phyloP scores from a whole-genome alignment of 2,888 invertebrate genomes.

The Eupithecia abbreviata region DNA sequence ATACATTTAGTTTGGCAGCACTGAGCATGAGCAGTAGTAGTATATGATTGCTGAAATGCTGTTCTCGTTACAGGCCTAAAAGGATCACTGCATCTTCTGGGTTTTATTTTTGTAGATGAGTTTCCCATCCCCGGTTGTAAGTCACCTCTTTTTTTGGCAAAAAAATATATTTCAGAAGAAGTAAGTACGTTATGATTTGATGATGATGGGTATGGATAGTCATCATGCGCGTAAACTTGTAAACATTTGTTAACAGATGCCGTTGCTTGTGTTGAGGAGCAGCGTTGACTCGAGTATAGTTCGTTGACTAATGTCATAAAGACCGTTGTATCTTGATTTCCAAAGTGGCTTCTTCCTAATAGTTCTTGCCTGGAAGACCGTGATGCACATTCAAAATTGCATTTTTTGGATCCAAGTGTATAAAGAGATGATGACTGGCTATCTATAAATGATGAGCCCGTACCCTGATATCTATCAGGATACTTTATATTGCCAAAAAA shows the following conservation, averaged over 20 bases:
- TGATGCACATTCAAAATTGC: slow-evolving; percentile 47
- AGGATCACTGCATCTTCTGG: not conserved
- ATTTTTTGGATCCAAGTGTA: slow-evolving; percentile 48
- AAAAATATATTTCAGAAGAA: slow-evolving; percentile 65
- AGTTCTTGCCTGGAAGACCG: slow-evolving; percentile 37
- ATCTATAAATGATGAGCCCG: slow-evolving; percentile 24
- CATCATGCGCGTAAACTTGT: slow-evolving; percentile 53
- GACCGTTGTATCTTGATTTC: slow-evolving; percentile 58
- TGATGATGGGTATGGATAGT: not conserved
- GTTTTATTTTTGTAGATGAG: slow-evolving; percentile 24
- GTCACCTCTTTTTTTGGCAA: slow-evolving; percentile 58
- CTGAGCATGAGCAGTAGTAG: slow-evolving; percentile 34
- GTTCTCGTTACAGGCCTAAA: not conserved
- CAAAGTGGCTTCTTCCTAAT: slow-evolving; percentile 28
- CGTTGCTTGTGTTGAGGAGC: slow-evolving; percentile 74
- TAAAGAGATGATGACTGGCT: slow-evolving; percentile 45
- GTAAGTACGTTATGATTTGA: slow-evolving; percentile 40
- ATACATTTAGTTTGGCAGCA: slow-evolving; percentile 52
- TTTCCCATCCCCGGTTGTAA: slow-evolving; percentile 64
- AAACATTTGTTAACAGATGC: slow-evolving; percentile 76
- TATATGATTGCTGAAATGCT: slow-evolving; percentile 28
- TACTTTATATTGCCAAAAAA: slow-evolving; percentile 39
- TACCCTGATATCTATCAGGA: slow-evolving; percentile 36
- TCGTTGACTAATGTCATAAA: slow-evolving; percentile 68
- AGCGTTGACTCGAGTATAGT: slow-evolving; percentile 45